Evolutionary conservation across 2,797 vertebrate genomes (phyloP).

Genomic region (Taeniopygia guttata): DNA sequence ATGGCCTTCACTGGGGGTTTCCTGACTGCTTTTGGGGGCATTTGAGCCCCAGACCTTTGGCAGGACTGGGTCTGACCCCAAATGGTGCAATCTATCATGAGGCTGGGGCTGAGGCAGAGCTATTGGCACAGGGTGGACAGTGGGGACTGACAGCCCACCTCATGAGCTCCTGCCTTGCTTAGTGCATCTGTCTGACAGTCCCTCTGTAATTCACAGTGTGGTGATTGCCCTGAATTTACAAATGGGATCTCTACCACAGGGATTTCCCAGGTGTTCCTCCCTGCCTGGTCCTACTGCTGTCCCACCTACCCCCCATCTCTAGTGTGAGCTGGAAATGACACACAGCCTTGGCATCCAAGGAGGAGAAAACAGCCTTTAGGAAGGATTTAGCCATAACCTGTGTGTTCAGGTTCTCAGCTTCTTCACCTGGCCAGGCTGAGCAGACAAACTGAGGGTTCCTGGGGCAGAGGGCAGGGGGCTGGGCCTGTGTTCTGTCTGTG

Average conservation of each 20-base stretch:
- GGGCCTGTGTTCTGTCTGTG: fast-evolving
- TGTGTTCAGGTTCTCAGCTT: neutral
- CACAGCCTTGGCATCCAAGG: fast-evolving
- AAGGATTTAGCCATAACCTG: neutral
- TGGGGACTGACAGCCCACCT: neutral
- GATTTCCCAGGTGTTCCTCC: neutral
- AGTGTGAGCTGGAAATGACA: fast-evolving
- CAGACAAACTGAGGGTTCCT: fast-evolving
- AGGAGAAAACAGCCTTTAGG: neutral
- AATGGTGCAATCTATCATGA: neutral
- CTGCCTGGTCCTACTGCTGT: neutral
- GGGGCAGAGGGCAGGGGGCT: fast-evolving
- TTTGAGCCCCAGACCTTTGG: neutral
- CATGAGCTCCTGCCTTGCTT: neutral
- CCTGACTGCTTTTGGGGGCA: neutral
- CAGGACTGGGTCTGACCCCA: neutral
- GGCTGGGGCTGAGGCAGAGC: neutral
- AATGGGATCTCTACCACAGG: neutral
- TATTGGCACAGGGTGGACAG: neutral
- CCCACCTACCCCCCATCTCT: fast-evolving
- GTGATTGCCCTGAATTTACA: neutral
- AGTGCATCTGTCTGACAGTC: neutral
- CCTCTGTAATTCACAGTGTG: neutral
- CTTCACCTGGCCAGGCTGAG: neutral
- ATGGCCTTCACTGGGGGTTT: neutral